Base-by-base conservation (phyloP, 2,888 invertebrate species). In the Palloptera scutellata region DNA sequence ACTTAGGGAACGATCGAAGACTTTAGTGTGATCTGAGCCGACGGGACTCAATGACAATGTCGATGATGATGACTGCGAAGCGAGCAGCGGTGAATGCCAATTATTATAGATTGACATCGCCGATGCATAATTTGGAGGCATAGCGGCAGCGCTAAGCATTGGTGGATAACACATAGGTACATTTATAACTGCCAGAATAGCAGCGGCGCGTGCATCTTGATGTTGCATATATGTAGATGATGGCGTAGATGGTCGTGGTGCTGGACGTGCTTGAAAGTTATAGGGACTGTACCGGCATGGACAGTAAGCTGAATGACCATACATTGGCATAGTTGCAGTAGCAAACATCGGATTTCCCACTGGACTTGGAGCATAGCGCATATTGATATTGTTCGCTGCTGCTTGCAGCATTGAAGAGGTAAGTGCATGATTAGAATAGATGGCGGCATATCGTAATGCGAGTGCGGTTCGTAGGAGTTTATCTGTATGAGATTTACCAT, bases 401-500 rank as follows among this genome's bases (percentile, higher is more conserved):
- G 97, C 96, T 80, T 97, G 96, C 1, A 96, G 88, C 10, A 97
- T 89, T 45, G 96, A 93, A 1, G 97, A 96, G 6, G 97, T 96
- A 77, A 98, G 91, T 0, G 95, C 92, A 0, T 97, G 97, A 79
- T 98, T 97, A 41, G 95, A 92, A 86, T 96, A 96, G 66, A 97
- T 95, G 0, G 95, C 94, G 0, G 94, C 92, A 85, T 96, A 96
- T 0, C 97, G 97, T 97, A 98, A 98, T 0, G 95, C 92, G 75
- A 97, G 91, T 0, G 97, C 95, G 84, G 97, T 92, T 15, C 96
- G 88, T 81, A 98, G 98, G 0, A 98, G 89, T 79, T 99, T 98
- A 87, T 98, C 98, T 82, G 85, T 84, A 68, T 83, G 83, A 40
- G 84, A 81, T 72, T 85, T 84, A 68, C 80, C 85, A 77, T 88